A percentile compares a stretch with the other conserved stretches of the same genome.
These are phyloP conservation scores for Amphiprion percula DNA, from an alignment of 2,113 vertebrate species.

Conservation along the genomic window DNA sequence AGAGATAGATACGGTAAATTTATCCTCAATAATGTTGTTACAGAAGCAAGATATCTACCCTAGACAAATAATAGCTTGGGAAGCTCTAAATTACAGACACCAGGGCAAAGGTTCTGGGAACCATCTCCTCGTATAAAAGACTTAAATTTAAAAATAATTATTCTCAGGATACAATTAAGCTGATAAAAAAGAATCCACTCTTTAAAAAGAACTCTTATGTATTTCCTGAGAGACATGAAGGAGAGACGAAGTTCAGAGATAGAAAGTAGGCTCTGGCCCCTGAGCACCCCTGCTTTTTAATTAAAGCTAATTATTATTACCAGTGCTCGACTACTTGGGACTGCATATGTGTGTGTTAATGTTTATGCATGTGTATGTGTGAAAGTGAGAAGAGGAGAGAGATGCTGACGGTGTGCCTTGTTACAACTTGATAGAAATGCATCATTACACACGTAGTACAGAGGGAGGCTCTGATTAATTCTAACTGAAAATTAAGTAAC, in stretches of 20 bases:
- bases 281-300: constrained; percentile 56
- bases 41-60: background rate
- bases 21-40: background rate
- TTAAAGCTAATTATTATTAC: constrained; percentile 68
- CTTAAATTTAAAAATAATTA: constrained; percentile 21
- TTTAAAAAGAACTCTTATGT: constrained; percentile 29
- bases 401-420: background rate
- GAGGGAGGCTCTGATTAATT: constrained; percentile 34
- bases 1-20: too few species aligned
- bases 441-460: constrained; percentile 15
- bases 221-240: constrained; percentile 43
- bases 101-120: background rate
- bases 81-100: background rate
- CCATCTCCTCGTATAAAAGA: constrained; percentile 11
- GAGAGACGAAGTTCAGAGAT: constrained; percentile 22
- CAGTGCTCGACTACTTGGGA: constrained; percentile 49
- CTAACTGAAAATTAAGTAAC: constrained; percentile 19
- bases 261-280: constrained; percentile 18
- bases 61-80: background rate
- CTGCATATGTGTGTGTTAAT: constrained; percentile 4
- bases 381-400: background rate
- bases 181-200: constrained; percentile 31
- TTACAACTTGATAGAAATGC: constrained; percentile 30
- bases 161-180: constrained; percentile 29
- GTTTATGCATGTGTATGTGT: constrained; percentile 6